These are phyloP conservation scores for Ivindomyrus marchei DNA, from an alignment of 2,113 vertebrate species.

Conservation along the genomic window DNA sequence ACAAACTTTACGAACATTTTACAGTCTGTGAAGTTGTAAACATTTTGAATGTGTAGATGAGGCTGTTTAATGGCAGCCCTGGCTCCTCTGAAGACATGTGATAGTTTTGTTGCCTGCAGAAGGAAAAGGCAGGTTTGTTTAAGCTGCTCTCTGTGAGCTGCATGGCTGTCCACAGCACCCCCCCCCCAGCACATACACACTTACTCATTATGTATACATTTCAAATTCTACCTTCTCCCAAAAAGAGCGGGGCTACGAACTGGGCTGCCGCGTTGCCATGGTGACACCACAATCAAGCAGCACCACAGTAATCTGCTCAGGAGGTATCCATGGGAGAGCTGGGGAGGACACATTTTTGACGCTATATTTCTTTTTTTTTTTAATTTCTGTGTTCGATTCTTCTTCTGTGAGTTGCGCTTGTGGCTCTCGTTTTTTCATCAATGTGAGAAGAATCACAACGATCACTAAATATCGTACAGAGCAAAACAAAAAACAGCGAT, in stretches of 20 bases:
- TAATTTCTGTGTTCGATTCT: not conserved
- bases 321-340: not conserved
- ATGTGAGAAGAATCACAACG: not conserved
- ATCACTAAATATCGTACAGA: not conserved
- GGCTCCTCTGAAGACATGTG: not conserved
- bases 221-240: slow-evolving; percentile 9
- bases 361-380: not conserved
- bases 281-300: slow-evolving; percentile 8
- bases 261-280: slow-evolving; percentile 12
- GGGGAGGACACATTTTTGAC: not conserved
- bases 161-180: not conserved
- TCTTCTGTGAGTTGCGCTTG: not conserved
- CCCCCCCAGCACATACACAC: not conserved
- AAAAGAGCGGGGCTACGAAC: not conserved
- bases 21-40: not conserved
- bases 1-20: not conserved
- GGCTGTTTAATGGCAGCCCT: not conserved
- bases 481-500: not conserved
- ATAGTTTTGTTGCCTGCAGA: not conserved
- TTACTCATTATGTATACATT: slow-evolving; percentile 9
- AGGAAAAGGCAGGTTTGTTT: not conserved
- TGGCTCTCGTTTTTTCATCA: not conserved
- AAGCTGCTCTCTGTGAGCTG: not conserved
- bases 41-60: not conserved
- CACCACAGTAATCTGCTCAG: slow-evolving; percentile 9